Base-by-base conservation (phyloP, 2,113 vertebrate species). In the Stictonetta naevosa region DNA sequence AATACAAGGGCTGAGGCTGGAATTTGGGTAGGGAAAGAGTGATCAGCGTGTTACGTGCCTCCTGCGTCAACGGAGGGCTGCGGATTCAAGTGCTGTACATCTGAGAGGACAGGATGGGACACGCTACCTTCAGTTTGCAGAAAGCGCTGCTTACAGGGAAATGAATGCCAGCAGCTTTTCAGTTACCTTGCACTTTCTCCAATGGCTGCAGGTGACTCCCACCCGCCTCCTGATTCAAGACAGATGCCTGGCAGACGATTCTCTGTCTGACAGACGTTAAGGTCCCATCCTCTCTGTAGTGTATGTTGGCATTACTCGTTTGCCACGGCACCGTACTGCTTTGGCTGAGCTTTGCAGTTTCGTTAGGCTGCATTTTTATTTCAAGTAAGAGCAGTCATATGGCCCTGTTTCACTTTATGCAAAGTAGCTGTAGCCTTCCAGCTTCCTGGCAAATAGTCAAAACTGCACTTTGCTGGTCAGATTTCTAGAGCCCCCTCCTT, bases 241-340 rank as follows among this genome's bases (percentile, higher is more conserved):
- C 86, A 91, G 95, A 82, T 95, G 83, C 91, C 76, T 89, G 91
- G 91, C 91, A 92, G 89, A 56, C 31, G 88, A 4, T 64, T 78
- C 62, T 60, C 63, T 21, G 20, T 58, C 80, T 82, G 74, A 56
- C 91, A 86, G 38, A 5, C 50, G 1, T 59, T 5, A 10, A 64
- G 64, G 75, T 55, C 72, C 88, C 0, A 6, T 79, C 53, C 67
- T 73, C 62, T 62, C 1, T 60, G 84, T 48, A 48, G 46, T 79
- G 84, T 60, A 5, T 19, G 0, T 34, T 82, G 94, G 86, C 66
- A 6, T 23, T 2, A 0, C 81, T 87, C 5, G 0, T 50, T 69
- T 8, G 17, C 68, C 86, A 2, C 0, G 9, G 89, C 48, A 4
- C 74, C 3, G 1, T 14, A 0, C 2, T 22, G 53, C 85, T 40